Percentiles rank a stretch among this genome's conserved stretches.
Conservation (phyloP, 2,888 invertebrate species). For the Tipula helvola region DNA sequence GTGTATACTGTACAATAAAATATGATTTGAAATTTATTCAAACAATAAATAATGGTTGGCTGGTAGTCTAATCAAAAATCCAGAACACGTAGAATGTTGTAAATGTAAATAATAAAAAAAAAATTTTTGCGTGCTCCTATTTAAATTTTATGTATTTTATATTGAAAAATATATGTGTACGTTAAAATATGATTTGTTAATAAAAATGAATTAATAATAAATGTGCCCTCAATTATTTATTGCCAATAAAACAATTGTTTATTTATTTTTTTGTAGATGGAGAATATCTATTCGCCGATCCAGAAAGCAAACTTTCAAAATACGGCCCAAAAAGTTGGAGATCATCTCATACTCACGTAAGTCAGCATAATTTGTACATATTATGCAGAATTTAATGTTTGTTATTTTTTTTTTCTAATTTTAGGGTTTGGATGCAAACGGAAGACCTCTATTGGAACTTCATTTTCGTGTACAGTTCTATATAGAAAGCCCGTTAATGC, state of each 20-base stretch:
- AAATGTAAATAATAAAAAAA: neutral
- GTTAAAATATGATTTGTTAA: neutral
- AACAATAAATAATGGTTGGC: neutral
- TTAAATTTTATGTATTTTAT: neutral
- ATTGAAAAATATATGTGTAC: neutral
- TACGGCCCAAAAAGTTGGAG: conserved; percentile 96
- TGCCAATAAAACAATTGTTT: neutral
- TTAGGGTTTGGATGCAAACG: conserved; percentile 80
- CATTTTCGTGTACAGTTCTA: conserved; percentile 89
- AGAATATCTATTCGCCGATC: conserved; percentile 90
- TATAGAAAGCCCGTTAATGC: conserved; percentile 78
- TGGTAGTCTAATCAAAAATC: neutral
- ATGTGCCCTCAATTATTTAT: neutral
- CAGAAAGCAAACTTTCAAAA: conserved; percentile 90
- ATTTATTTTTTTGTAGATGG: conserved; percentile 58
- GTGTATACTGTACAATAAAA: neutral
- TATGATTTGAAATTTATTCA: neutral
- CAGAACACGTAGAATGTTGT: neutral
- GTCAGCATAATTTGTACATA: conserved; percentile 26
- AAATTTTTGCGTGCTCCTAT: neutral
- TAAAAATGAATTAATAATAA: neutral
- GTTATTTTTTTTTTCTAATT: conserved; percentile 24
- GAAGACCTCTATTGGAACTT: conserved; percentile 76
- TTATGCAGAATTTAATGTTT: neutral
- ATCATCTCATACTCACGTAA: conserved; percentile 81